A percentile compares a stretch with the other conserved stretches of the same genome.
phyloP scores from a whole-genome alignment of 2,888 invertebrate species.

The Listrodromus nycthemerus region DNA sequence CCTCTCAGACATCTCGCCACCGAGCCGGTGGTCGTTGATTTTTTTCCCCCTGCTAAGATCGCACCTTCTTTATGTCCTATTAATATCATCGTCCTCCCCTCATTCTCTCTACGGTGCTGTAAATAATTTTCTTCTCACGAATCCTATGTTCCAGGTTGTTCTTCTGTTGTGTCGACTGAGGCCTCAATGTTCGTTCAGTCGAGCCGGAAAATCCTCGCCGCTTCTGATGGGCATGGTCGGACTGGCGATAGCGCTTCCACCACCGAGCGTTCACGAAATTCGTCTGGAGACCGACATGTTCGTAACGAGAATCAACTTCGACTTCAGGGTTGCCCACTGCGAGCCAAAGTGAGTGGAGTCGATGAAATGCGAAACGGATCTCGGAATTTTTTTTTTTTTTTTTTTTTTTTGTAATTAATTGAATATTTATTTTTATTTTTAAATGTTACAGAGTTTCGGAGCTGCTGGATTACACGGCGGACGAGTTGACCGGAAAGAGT shows the following conservation, averaged over 20 bases:
- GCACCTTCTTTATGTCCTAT: slow-evolving; percentile 61
- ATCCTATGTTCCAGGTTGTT: slow-evolving; percentile 90
- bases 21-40: slow-evolving; percentile 45
- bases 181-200: slow-evolving; percentile 96
- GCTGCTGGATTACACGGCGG: slow-evolving; percentile 95
- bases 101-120: not conserved
- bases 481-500: slow-evolving; percentile 97
- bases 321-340: slow-evolving; percentile 98
- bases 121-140: slow-evolving; percentile 47
- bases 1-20: slow-evolving; percentile 40
- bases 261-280: slow-evolving; percentile 98
- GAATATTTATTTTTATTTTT: slow-evolving; percentile 56
- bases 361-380: not conserved
- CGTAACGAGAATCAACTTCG: slow-evolving; percentile 97
- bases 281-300: slow-evolving; percentile 98
- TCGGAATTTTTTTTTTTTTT: not conserved
- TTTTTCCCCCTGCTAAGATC: slow-evolving; percentile 36
- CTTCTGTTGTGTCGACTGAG: slow-evolving; percentile 95
- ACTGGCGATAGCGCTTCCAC: slow-evolving; percentile 97
- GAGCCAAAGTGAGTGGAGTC: slow-evolving; percentile 92
- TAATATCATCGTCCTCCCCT: slow-evolving; percentile 51
- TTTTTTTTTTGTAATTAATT: not conserved
- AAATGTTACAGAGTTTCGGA: slow-evolving; percentile 91
- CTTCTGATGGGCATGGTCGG: slow-evolving; percentile 97
- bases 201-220: slow-evolving; percentile 94